These are phyloP conservation scores for Menidia beryllina DNA, from an alignment of 2,113 vertebrate genomes.

Conservation along the genomic window DNA sequence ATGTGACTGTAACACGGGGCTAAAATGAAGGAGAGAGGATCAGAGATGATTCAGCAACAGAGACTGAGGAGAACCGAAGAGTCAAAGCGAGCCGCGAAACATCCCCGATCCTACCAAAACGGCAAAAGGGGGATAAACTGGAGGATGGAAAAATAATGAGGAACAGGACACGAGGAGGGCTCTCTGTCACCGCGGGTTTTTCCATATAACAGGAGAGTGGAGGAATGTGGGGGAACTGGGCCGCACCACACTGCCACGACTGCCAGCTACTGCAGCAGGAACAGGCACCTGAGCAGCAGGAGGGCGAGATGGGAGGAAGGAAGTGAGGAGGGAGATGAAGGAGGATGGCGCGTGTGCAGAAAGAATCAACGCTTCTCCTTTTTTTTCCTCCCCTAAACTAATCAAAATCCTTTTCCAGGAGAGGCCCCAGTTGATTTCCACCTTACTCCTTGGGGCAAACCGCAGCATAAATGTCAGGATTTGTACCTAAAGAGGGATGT, in stretches of 20 bases:
- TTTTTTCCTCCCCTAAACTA: no score
- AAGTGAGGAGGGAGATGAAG: conserved; percentile 35
- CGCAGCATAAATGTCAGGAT: not conserved
- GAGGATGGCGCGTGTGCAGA: conserved; percentile 4
- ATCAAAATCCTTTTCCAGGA: conserved; percentile 1
- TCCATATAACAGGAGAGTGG: conserved; percentile 16
- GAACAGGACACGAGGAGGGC: conserved; percentile 16
- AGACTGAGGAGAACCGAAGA: not conserved
- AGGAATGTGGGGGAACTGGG: conserved; percentile 49
- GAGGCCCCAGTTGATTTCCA: not conserved
- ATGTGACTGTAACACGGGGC: not conserved
- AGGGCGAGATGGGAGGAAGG: conserved; percentile 49
- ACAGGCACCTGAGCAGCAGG: conserved; percentile 62
- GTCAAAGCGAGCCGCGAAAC: not conserved
- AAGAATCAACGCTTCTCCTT: no score
- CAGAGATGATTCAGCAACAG: not conserved
- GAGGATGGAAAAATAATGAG: not conserved
- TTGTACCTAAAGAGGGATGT: not conserved
- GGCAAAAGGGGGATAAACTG: no score
- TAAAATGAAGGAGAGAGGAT: conserved; percentile 7
- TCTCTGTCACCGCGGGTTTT: conserved; percentile 17
- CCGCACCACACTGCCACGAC: conserved; percentile 7
- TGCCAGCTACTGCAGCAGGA: conserved; percentile 53
- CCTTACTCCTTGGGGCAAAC: not conserved
- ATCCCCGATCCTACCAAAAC: not conserved